Evolutionary conservation across 2,797 vertebrate species (phyloP).

Genomic region (Lutjanus argentimaculatus): DNA sequence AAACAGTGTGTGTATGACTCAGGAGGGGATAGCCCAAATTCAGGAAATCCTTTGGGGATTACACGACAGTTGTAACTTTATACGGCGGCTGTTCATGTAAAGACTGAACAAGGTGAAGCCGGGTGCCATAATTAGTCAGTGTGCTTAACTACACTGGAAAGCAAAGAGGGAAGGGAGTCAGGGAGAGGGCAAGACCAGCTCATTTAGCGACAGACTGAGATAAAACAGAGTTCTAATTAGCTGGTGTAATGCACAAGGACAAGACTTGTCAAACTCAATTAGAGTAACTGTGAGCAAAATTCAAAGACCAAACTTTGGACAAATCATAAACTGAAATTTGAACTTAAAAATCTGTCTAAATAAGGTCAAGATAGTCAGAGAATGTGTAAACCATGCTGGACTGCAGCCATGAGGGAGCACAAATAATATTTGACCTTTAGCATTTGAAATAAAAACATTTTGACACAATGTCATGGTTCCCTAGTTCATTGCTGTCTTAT

Average conservation of each 20-base stretch:
- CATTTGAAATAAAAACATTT: not conserved
- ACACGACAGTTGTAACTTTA: constrained; percentile 55
- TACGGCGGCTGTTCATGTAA: constrained; percentile 36
- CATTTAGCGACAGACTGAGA: constrained; percentile 47
- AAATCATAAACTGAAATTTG: constrained; percentile 1
- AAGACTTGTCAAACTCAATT: constrained; percentile 25
- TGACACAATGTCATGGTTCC: not conserved
- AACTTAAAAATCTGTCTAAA: not conserved
- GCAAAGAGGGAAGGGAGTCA: constrained; percentile 55
- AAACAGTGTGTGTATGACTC: constrained; percentile 32
- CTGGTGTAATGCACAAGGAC: constrained; percentile 48
- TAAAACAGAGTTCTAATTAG: constrained; percentile 62
- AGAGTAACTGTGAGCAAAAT: constrained; percentile 21
- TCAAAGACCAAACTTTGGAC: constrained; percentile 9
- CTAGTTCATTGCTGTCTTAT: not conserved
- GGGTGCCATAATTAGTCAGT: constrained; percentile 62
- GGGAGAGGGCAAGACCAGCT: constrained; percentile 49
- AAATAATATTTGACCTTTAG: constrained; percentile 8
- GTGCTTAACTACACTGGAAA: constrained; percentile 59
- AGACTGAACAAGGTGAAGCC: constrained; percentile 58
- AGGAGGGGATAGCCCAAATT: constrained; percentile 55
- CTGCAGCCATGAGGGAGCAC: not conserved
- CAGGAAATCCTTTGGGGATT: constrained; percentile 57
- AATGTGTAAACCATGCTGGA: not conserved
- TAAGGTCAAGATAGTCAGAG: not conserved